A percentile compares a stretch with the other conserved stretches of the same genome.
Evolutionary conservation across 2,113 vertebrate species (phyloP).

Genomic region (Excalfactoria chinensis): DNA sequence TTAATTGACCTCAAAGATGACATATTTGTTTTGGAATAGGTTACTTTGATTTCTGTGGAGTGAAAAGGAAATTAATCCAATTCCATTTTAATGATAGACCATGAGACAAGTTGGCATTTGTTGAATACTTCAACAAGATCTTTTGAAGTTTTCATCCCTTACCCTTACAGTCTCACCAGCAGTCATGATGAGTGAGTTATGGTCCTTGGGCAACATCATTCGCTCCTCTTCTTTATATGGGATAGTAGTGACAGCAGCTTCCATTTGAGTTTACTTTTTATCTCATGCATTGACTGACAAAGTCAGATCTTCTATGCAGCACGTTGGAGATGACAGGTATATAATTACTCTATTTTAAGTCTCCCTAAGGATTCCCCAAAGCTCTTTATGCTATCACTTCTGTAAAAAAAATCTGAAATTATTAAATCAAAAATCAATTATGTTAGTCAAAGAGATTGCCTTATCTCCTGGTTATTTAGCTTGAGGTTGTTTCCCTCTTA

Average conservation of each 20-base stretch:
- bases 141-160: not conserved
- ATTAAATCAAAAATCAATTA: not conserved
- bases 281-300: not conserved
- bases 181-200: accelerated
- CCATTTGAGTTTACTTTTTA: not conserved
- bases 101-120: not conserved
- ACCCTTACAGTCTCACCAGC: not conserved
- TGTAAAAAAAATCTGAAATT: not conserved
- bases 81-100: not conserved
- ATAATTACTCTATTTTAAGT: not conserved
- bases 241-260: not conserved
- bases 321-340: not conserved
- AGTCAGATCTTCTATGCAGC: not conserved
- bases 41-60: slow-evolving; percentile 8
- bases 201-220: accelerated
- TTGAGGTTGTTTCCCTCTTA: not conserved
- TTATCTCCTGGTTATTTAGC: not conserved
- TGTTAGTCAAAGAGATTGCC: not conserved
- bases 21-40: slow-evolving; percentile 16
- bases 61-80: not conserved
- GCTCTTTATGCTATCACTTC: not conserved
- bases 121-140: not conserved
- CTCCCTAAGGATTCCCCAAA: not conserved
- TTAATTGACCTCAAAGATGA: slow-evolving; percentile 8
- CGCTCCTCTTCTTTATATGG: not conserved